Conservation (phyloP, 2,797 vertebrate genomes). For the Acanthornis magna region DNA sequence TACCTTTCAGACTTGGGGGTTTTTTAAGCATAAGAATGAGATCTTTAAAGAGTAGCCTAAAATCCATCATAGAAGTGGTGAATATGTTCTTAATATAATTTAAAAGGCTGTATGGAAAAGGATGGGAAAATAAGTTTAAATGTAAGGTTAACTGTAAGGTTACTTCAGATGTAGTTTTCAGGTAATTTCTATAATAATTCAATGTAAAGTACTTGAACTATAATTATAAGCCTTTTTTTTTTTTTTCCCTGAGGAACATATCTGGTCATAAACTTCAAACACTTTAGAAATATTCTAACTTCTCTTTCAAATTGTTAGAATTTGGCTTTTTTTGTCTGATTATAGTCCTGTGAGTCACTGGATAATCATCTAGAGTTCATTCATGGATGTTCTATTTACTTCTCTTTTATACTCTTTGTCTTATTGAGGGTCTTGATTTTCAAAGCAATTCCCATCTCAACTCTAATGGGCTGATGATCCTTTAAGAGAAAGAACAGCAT, state of each 20-base stretch:
- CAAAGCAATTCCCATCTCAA: neutral
- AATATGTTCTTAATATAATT: neutral
- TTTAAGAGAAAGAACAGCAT: neutral
- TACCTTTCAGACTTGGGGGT: fast-evolving
- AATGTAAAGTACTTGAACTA: neutral
- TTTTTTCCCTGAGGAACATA: neutral
- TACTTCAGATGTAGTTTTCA: neutral
- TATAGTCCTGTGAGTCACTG: neutral
- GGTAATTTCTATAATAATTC: neutral
- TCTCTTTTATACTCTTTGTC: neutral
- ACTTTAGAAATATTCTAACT: neutral
- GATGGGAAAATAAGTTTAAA: neutral
- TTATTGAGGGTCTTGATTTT: neutral
- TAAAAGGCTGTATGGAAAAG: neutral
- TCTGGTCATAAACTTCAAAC: neutral
- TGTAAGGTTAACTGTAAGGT: neutral
- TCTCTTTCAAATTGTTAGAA: neutral
- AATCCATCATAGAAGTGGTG: neutral
- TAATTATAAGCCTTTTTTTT: neutral
- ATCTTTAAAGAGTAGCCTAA: neutral
- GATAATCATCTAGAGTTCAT: slow-evolving; percentile 7
- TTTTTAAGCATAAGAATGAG: neutral
- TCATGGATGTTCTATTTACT: neutral
- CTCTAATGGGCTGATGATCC: neutral
- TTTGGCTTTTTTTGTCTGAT: neutral